These are phyloP conservation scores for Manduca sexta DNA, from an alignment of 1,140 invertebrate genomes.

Conservation along the genomic window DNA sequence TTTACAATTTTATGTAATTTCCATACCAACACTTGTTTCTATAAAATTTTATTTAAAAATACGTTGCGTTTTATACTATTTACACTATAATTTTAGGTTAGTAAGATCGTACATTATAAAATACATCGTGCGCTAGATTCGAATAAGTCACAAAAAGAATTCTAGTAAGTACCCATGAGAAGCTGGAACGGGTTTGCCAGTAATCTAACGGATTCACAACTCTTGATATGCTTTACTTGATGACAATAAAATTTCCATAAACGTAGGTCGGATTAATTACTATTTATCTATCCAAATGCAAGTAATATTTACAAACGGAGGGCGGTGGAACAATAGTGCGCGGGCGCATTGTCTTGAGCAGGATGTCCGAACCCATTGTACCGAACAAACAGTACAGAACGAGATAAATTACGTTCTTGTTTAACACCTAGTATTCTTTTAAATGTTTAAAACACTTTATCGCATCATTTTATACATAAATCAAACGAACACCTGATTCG, in stretches of 20 bases:
- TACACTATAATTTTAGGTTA: too few species aligned
- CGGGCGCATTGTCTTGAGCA: conserved; percentile 59
- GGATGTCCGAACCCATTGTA: conserved; percentile 66
- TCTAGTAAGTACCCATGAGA: too few species aligned
- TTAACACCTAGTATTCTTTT: conserved; percentile 18
- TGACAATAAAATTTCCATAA: conserved; percentile 16
- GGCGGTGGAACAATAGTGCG: conserved; percentile 54
- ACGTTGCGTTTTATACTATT: too few species aligned
- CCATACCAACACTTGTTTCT: not conserved
- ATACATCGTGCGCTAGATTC: too few species aligned
- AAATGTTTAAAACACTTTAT: conserved; percentile 13
- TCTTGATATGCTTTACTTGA: too few species aligned
- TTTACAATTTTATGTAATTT: conserved; percentile 23
- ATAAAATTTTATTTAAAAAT: too few species aligned
- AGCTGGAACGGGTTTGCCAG: too few species aligned
- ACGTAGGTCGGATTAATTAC: conserved; percentile 16
- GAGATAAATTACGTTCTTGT: conserved; percentile 40
- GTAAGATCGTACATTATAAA: too few species aligned
- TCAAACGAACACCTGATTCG: too few species aligned
- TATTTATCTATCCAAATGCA: conserved; percentile 36
- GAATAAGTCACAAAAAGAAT: too few species aligned
- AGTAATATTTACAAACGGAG: conserved; percentile 54
- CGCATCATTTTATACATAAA: not conserved
- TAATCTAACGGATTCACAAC: too few species aligned
- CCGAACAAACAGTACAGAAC: conserved; percentile 63